Base-by-base conservation (phyloP, 2,888 invertebrate species). In the Aporophyla nigra region DNA sequence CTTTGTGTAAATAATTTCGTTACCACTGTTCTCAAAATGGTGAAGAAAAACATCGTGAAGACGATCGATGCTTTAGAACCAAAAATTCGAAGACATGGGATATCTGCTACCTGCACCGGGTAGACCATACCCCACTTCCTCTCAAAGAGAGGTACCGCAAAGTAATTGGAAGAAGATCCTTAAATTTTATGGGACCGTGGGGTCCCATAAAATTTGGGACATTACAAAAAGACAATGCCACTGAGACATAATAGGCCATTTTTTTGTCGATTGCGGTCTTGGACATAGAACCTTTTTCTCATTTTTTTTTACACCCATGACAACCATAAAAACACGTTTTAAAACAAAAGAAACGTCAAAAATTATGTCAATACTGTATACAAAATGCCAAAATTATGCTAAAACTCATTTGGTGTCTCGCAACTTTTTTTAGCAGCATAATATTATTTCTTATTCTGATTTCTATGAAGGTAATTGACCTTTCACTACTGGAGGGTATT, bases 371-470 rank as follows among this genome's bases (percentile, higher is more conserved):
- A 70, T 73, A 43, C 9, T 40, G 21, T 61, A 70, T 54, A 71
- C 61, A 81, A 88, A 76, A 86, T 90, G 89, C 76, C 85, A 84
- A 86, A 88, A 90, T 83, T 88, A 94, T 94, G 94, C 74, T 93
- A 67, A 94, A 94, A 91, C 88, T 94, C 19, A 76, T 93, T 83
- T 92, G 89, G 88, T 91, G 88, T 68, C 70, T 93, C 21, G 81
- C 88, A 70, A 77, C 88, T 10, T 90, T 94, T 87, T 93, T 94
- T 79, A 92, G 91, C 24, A 94, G 93, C 65, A 90, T 94, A 27
- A 85, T 89, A 71, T 76, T 93, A 46, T 93, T 92, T 78, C 77
- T 94, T 1, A 59, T 93, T 5, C 58, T 94, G 4, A 86, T 93
- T 68, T 70, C 67, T 83, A 40, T 72, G 63, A 86, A 63, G 54